These are phyloP conservation scores for Monodelphis domestica DNA, from an alignment of 2,797 vertebrate species.

Conservation along the genomic window DNA sequence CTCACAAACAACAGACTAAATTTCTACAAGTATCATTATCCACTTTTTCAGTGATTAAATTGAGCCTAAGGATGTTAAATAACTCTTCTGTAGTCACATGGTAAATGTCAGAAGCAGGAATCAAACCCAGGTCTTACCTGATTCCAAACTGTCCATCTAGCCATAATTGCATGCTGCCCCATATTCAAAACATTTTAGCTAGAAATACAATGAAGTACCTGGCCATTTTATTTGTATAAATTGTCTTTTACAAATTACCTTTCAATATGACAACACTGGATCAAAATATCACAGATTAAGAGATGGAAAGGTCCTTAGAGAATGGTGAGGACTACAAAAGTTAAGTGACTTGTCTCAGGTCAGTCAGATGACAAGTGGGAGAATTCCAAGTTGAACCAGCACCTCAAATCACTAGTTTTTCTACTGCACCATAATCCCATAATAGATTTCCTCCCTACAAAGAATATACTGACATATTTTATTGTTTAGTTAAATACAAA, in stretches of 20 bases:
- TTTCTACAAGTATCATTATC: background rate
- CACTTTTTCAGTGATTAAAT: background rate
- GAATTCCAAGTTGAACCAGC: background rate
- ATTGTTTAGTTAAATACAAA: background rate
- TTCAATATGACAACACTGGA: background rate
- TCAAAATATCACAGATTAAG: background rate
- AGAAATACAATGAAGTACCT: background rate
- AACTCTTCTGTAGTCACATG: background rate
- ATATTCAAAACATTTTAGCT: background rate
- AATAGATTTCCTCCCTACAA: background rate
- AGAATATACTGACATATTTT: background rate
- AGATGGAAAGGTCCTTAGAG: background rate
- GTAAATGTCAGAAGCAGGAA: background rate
- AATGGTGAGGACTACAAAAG: background rate
- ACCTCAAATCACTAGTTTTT: background rate
- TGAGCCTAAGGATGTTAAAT: background rate
- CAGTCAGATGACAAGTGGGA: background rate
- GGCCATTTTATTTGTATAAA: background rate
- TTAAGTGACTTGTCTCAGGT: background rate
- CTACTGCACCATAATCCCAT: background rate
- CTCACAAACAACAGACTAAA: background rate
- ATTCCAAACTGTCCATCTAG: background rate
- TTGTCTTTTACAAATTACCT: background rate
- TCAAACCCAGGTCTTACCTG: background rate
- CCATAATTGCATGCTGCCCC: background rate